Percentiles rank a stretch among this genome's conserved stretches.
Conservation (phyloP, 2,888 invertebrate species). For the Corbicula japonica region DNA sequence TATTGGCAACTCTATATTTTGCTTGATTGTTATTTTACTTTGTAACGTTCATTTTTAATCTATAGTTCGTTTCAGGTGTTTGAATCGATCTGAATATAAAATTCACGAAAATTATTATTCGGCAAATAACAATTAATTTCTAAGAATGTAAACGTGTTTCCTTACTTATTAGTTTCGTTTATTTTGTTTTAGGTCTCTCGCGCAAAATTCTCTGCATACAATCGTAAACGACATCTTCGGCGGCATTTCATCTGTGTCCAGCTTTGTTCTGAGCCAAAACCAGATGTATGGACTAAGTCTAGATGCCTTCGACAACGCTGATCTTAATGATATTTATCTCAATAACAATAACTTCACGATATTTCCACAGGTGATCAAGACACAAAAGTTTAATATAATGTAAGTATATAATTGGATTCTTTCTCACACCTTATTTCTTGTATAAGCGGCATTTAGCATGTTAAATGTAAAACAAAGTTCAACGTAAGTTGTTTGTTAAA, state of each 20-base stretch:
- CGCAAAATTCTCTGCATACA: conserved; percentile 26
- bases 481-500: not conserved
- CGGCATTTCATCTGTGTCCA: conserved; percentile 30
- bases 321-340: conserved; percentile 49
- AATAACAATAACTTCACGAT: conserved; percentile 57
- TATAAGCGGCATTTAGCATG: not conserved
- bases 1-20: no score
- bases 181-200: conserved; percentile 55
- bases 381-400: conserved; percentile 25
- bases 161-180: no score
- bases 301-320: conserved; percentile 69
- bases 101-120: no score
- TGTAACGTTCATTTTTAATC: no score
- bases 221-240: conserved; percentile 54
- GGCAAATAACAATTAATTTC: no score
- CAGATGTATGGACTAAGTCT: conserved; percentile 57
- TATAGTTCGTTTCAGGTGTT: no score
- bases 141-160: no score
- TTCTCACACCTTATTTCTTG: no score
- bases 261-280: conserved; percentile 57
- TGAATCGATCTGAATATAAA: no score
- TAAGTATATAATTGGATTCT: conserved; percentile 13
- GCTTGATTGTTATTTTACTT: no score
- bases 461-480: no score
- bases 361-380: conserved; percentile 41